A percentile compares a stretch with the other conserved stretches of the same genome.
Conservation (phyloP, 1,140 invertebrate genomes). For the Babylonia areolata region DNA sequence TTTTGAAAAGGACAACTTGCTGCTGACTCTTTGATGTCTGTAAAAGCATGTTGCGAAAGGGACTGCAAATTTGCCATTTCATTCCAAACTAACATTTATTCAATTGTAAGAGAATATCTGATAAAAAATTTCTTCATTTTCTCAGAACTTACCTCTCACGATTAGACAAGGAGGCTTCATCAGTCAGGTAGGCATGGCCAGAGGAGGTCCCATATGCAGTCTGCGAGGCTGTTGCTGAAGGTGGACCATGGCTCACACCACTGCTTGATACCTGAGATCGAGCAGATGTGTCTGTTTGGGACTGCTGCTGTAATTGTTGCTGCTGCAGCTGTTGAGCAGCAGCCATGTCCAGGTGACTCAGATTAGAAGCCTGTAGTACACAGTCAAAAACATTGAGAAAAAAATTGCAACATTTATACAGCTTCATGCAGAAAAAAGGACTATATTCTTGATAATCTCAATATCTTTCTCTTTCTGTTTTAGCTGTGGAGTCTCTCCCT, state of each 20-base stretch:
- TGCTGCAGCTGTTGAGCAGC: slow-evolving; percentile 66
- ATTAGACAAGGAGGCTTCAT: slow-evolving; percentile 59
- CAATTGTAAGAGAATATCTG: too few relatives aligned
- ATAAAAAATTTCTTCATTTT: too few relatives aligned
- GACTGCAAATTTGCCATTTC: too few relatives aligned
- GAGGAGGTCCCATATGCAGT: slow-evolving; percentile 28
- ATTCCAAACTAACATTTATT: too few relatives aligned
- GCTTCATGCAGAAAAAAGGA: too few relatives aligned
- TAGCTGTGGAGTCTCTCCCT: too few relatives aligned
- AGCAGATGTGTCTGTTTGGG: background rate
- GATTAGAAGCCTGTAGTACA: slow-evolving; percentile 59
- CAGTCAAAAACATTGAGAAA: background rate
- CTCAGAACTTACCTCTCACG: slow-evolving; percentile 60
- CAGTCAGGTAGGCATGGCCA: slow-evolving; percentile 54
- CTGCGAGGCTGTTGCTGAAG: slow-evolving; percentile 25
- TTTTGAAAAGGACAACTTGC: too few relatives aligned
- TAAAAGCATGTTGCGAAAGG: too few relatives aligned
- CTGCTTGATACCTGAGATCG: background rate
- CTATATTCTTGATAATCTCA: too few relatives aligned
- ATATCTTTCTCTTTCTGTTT: too few relatives aligned
- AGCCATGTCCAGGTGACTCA: slow-evolving; percentile 65
- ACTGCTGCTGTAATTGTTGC: slow-evolving; percentile 31
- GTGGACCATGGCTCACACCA: background rate
- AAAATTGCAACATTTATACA: too few relatives aligned
- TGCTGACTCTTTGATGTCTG: too few relatives aligned